Percentiles rank a stretch among this genome's conserved stretches.
Conservation (phyloP, 2,113 vertebrate genomes). For the Dipodomys stephensi region DNA sequence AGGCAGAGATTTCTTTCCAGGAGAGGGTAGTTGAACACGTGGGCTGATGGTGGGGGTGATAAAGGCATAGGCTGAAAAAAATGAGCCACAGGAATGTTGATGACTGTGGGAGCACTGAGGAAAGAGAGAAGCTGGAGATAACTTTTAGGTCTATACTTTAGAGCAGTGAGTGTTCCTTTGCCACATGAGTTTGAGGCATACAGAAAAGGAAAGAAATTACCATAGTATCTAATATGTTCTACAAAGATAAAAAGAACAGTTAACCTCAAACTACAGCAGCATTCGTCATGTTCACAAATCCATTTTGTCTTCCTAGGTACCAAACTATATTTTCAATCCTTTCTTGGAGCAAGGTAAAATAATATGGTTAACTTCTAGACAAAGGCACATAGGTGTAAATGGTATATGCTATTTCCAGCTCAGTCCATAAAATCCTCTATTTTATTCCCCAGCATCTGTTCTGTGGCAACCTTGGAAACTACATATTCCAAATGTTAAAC, state of each 20-base stretch:
- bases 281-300: neutral
- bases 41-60: neutral
- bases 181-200: neutral
- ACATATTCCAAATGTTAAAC: neutral
- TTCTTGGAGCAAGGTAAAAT: constrained; percentile 22
- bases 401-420: neutral
- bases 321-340: neutral
- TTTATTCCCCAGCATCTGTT: neutral
- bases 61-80: neutral
- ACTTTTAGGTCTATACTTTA: neutral
- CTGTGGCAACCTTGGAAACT: neutral
- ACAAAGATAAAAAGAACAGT: neutral
- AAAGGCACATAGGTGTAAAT: neutral
- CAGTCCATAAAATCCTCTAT: neutral
- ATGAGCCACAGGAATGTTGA: neutral
- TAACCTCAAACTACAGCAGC: neutral
- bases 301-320: neutral
- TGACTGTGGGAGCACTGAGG: neutral
- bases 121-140: neutral
- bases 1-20: neutral
- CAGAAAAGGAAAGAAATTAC: neutral
- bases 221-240: too few relatives aligned
- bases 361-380: neutral
- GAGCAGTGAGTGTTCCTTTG: neutral
- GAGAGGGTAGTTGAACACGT: neutral